Evolutionary conservation across 2,888 invertebrate genomes (phyloP), one percentile per base, ranked within the genome.

Genomic region (Acleris literana): DNA sequence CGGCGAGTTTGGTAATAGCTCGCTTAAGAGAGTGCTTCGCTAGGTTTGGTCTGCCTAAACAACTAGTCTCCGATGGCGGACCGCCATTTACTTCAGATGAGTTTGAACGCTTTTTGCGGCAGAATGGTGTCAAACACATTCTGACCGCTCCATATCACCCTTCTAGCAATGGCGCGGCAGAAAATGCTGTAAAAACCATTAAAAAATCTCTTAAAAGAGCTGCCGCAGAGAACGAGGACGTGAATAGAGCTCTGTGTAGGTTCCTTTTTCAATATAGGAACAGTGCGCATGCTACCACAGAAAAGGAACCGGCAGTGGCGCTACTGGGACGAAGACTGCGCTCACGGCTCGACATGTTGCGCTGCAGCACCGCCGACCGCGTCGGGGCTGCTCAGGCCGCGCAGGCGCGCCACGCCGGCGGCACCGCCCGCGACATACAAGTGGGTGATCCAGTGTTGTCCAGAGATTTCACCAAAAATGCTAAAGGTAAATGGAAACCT

Each of bases 171-270:
- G 57, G 57, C 11, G 48, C 57, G 11, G 57, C 57, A 9, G 57
- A 57, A 57, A 57, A 57, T 17, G 57, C 57, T 0, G 57, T 57
- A 2, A 39, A 56, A 20, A 63, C 56, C 0, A 49, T 63, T 1
- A n/a, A 63, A 63, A 20, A 33, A 56, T n/a, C 22, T 0, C 13
- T 63, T 5, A 63, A 63, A 51, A 63, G 56, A 25, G 63, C 63
- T 1, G 16, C 13, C 6, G 13, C 11, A 6, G 56, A 63, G 13
- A 43, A 43, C 4, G 22, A 48, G 13, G 25, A 56, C 1, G 25
- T 43, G 1, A 49, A 43, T 3, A 7, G 6, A 1, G 49, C 33
- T 5, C 17, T 62, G 4, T 46, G 25, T 9, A 62, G 33, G 29
- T 46, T 54, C 18, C 18, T 62, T 6, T 13, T 62, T 4, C 63